Base-by-base conservation (phyloP, 2,113 vertebrate species). In the Aspiorhynchus laticeps region DNA sequence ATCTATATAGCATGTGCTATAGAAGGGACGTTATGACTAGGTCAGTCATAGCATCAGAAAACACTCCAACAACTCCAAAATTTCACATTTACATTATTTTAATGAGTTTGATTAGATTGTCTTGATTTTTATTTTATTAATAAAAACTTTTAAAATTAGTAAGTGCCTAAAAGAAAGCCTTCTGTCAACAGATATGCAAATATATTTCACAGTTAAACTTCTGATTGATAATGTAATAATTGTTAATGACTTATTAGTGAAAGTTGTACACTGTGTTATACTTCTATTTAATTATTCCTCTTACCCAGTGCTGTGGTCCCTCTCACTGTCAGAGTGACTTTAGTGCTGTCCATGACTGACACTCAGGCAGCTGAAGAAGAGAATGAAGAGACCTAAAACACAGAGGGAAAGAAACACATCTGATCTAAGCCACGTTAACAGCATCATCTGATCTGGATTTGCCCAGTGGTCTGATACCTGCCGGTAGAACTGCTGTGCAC, bases 291-390 rank as follows among this genome's bases (percentile, higher is more conserved):
- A 19, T 78, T 21, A 1, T 53, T 85, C 26, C 19, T 43, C 77
- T 88, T 96, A 99, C 98, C 98, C 95, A 96, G 92, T 61, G 92
- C 92, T 65, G 96, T 94, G n/a, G 93, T 88, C 91, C 96, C 98
- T 94, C 93, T 95, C 83, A 99, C 88, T 91, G 92, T 88, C 91
- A 99, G 94, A 61, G 96, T 97, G 86, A 99, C 95, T 90, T 93
- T 94, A 92, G 94, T 93, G 81, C 90, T 93, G 84, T 96, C 96
- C 98, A 99, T 99, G 12, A 86, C 83, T 86, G 48, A 59, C 80
- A 83, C 56, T 26, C 51, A 17, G 43, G 43, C 81, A 88, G 17
- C 26, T 0, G 3, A 6, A 81, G 61, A 82, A 0, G 53, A 67
- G 71, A 43, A 26, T 36, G 53, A 83, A n/a, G 61, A 56, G 53